Conservation (phyloP, 2,888 invertebrate genomes). For the Sinodicranocentrus sp. region DNA sequence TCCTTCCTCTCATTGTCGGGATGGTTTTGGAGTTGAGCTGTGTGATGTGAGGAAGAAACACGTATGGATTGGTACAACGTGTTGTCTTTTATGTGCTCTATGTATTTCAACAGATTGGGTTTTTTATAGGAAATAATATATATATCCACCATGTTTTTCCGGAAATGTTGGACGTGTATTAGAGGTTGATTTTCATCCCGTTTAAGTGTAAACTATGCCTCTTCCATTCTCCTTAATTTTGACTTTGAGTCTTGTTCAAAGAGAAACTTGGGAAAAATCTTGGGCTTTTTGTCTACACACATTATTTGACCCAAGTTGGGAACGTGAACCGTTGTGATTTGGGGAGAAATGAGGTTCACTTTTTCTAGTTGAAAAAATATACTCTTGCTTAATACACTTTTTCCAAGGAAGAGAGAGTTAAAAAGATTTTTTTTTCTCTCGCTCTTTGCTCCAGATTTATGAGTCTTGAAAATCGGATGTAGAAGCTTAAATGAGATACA, state of each 20-base stretch:
- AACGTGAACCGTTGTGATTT: conserved; percentile 25
- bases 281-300: no score
- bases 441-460: neutral
- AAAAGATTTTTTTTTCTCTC: neutral
- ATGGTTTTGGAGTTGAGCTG: neutral
- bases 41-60: neutral
- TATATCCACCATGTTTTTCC: no score
- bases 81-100: neutral
- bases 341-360: conserved; percentile 16
- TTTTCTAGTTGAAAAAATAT: conserved; percentile 15
- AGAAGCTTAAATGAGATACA: neutral
- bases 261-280: no score
- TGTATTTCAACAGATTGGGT: no score
- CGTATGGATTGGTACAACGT: neutral
- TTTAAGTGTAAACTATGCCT: no score
- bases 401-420: no score
- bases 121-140: no score
- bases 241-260: no score
- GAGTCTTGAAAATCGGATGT: neutral
- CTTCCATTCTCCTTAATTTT: no score
- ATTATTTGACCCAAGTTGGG: neutral
- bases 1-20: neutral
- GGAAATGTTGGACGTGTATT: no score
- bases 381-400: no score
- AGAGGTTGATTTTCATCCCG: no score